Evolutionary conservation across 2,888 invertebrate species (phyloP).

Genomic region (Epiblema foenella): DNA sequence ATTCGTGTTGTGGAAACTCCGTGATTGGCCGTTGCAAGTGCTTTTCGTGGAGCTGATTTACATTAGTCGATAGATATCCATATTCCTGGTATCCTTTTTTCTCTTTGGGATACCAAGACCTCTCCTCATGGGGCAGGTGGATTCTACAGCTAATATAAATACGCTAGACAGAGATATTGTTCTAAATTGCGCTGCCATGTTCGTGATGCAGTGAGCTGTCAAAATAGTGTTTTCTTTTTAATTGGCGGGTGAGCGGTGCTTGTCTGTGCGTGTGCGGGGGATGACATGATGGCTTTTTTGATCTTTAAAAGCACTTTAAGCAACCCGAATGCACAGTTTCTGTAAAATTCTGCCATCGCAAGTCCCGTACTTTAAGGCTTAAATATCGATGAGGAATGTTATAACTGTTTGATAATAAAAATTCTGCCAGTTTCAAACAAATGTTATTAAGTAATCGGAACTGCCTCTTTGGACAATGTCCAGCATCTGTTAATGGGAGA

Average conservation of each 20-base stretch:
- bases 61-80: neutral
- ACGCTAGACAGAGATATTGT: neutral
- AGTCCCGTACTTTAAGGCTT: neutral
- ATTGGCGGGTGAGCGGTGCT: slow-evolving; percentile 48
- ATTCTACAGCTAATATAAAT: neutral
- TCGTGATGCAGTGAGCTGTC: slow-evolving; percentile 10
- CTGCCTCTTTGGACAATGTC: too few relatives aligned
- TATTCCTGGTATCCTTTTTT: neutral
- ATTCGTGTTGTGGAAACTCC: slow-evolving; percentile 9
- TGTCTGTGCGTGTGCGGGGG: slow-evolving; percentile 47
- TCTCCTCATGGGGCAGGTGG: neutral
- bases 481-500: too few relatives aligned
- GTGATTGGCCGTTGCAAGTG: slow-evolving; percentile 5
- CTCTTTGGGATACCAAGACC: neutral
- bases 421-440: too few relatives aligned
- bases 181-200: neutral
- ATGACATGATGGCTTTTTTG: slow-evolving; percentile 67
- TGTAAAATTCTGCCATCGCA: neutral
- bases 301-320: slow-evolving; percentile 37
- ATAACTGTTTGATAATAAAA: too few relatives aligned
- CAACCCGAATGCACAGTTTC: slow-evolving; percentile 14
- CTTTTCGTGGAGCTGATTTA: slow-evolving; percentile 1
- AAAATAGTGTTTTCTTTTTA: slow-evolving; percentile 8
- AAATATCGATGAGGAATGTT: too few relatives aligned
- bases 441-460: too few relatives aligned